Evolutionary conservation across 1,140 invertebrate species (phyloP).

Genomic region (Spodoptera litura): DNA sequence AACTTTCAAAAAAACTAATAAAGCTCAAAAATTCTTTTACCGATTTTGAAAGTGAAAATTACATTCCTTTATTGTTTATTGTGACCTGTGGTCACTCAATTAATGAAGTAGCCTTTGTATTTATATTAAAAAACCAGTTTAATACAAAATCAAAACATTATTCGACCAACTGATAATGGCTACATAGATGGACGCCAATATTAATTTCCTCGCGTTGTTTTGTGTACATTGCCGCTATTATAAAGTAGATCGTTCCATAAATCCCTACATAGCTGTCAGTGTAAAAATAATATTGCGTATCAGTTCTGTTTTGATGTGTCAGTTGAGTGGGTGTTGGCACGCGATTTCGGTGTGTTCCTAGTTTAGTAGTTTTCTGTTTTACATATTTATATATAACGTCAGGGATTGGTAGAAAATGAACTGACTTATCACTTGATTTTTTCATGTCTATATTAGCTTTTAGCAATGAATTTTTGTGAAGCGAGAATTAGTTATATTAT

Average conservation of each 20-base stretch:
- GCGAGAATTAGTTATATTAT: too few relatives aligned
- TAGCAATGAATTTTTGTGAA: too few relatives aligned
- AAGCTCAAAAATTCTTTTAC: not conserved
- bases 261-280: slow-evolving; percentile 55
- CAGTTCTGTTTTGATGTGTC: slow-evolving; percentile 64
- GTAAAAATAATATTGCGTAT: slow-evolving; percentile 67
- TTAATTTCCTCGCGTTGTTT: slow-evolving; percentile 45
- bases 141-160: not conserved
- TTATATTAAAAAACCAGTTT: too few relatives aligned
- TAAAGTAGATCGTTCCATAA: slow-evolving; percentile 49
- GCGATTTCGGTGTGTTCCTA: slow-evolving; percentile 53
- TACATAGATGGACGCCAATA: slow-evolving; percentile 31
- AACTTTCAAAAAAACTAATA: not conserved
- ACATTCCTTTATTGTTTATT: not conserved
- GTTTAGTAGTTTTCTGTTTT: slow-evolving; percentile 39
- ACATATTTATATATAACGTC: not conserved
- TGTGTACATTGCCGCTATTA: slow-evolving; percentile 46
- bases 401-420: too few relatives aligned
- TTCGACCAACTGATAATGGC: not conserved
- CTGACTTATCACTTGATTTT: too few relatives aligned
- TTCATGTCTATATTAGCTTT: too few relatives aligned
- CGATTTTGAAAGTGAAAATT: not conserved
- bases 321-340: slow-evolving; percentile 62
- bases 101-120: too few relatives aligned
- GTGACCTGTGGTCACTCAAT: too few relatives aligned